Percentiles rank a stretch among this genome's conserved stretches.
phyloP scores from a whole-genome alignment of 2,888 invertebrate genomes.

The Lasioglossum vierecki region DNA sequence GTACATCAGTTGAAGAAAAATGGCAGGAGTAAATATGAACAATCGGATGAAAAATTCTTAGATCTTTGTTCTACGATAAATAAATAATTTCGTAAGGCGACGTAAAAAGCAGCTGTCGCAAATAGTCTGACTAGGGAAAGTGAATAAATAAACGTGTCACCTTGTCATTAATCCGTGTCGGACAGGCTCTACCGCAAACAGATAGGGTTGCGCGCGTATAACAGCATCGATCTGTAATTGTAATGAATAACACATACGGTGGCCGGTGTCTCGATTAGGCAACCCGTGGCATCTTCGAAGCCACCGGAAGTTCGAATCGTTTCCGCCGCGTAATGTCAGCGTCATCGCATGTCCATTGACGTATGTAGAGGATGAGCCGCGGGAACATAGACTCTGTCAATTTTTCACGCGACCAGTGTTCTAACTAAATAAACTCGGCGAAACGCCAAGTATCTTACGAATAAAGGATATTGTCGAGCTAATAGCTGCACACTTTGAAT shows the following conservation, averaged over 20 bases:
- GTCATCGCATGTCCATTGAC: not conserved
- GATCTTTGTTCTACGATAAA: not conserved
- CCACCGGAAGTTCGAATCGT: not conserved
- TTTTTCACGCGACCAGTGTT: slow-evolving; percentile 28
- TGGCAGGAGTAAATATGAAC: no score
- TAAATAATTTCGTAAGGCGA: not conserved
- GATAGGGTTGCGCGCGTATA: not conserved
- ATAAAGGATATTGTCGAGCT: no score
- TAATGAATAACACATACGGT: not conserved
- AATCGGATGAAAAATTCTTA: no score
- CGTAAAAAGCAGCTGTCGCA: not conserved
- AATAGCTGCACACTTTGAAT: no score
- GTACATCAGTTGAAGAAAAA: no score
- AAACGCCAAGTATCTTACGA: no score
- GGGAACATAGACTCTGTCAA: slow-evolving; percentile 30
- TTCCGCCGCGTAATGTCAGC: not conserved
- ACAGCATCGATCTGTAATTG: not conserved
- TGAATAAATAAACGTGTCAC: not conserved
- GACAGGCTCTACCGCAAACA: not conserved
- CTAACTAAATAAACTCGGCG: slow-evolving; percentile 11
- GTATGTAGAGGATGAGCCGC: not conserved
- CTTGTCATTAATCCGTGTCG: not conserved
- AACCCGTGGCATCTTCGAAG: not conserved
- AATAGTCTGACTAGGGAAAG: not conserved
- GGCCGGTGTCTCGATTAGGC: not conserved